These are phyloP conservation scores for Amitus sp. DNA, from an alignment of 2,888 invertebrate species.

Conservation along the genomic window DNA sequence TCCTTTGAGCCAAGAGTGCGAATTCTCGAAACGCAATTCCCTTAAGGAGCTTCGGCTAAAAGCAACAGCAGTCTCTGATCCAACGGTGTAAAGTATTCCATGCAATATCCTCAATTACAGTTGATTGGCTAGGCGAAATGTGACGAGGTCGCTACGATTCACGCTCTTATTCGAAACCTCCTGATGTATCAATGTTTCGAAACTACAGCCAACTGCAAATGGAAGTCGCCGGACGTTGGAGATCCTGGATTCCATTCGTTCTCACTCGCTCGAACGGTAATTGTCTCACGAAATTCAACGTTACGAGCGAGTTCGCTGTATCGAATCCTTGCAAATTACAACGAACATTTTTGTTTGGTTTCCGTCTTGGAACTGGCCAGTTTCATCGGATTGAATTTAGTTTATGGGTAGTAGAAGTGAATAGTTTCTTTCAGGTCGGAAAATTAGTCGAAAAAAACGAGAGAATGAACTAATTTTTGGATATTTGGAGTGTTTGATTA, in stretches of 20 bases:
- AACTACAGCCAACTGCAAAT: neutral
- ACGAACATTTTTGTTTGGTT: neutral
- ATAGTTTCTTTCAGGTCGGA: no score
- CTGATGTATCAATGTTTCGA: neutral
- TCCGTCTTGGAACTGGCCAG: no score
- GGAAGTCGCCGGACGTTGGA: neutral
- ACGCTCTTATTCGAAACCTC: slow-evolving; percentile 1
- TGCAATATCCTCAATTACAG: slow-evolving; percentile 32
- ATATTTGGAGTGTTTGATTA: no score
- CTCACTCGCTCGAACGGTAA: no score
- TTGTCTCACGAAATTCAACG: neutral
- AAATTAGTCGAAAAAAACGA: no score
- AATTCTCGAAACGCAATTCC: slow-evolving; percentile 24
- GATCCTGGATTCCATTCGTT: neutral
- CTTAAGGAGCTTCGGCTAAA: slow-evolving; percentile 18
- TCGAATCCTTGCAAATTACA: no score
- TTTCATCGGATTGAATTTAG: no score
- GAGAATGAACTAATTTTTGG: no score
- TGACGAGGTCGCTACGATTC: slow-evolving; percentile 10
- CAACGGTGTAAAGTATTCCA: slow-evolving; percentile 24
- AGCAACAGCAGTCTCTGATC: slow-evolving; percentile 16
- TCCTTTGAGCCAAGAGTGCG: slow-evolving; percentile 1
- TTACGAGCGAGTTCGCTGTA: no score
- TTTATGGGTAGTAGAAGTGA: no score
- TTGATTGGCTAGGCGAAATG: slow-evolving; percentile 35